Percentiles rank a stretch among this genome's conserved stretches.
phyloP scores from a whole-genome alignment of 2,797 vertebrate species.

The Bucorvus abyssinicus region DNA sequence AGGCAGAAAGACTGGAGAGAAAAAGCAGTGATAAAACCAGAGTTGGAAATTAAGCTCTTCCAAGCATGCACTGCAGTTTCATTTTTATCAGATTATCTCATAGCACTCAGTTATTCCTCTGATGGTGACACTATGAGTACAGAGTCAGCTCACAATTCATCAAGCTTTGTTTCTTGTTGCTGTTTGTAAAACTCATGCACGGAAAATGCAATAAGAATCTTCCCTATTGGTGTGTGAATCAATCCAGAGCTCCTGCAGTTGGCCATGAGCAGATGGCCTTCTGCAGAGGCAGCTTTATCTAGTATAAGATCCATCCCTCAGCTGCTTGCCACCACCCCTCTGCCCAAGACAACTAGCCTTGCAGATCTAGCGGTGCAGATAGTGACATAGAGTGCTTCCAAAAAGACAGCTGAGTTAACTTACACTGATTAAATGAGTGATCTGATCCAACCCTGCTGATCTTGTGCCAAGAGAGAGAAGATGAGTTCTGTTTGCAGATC shows the following conservation, averaged over 20 bases:
- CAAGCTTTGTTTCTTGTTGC: not conserved
- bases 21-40: not conserved
- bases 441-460: not conserved
- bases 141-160: not conserved
- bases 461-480: not conserved
- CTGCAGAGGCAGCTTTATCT: not conserved
- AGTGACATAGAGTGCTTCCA: fast-evolving
- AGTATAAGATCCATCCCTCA: not conserved
- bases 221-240: not conserved
- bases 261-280: not conserved
- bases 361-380: not conserved
- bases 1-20: not conserved
- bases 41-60: not conserved
- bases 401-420: not conserved
- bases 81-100: not conserved
- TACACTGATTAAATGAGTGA: not conserved
- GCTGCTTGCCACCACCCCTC: not conserved
- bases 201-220: not conserved
- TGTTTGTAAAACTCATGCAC: not conserved
- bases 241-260: not conserved
- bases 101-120: not conserved
- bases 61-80: not conserved
- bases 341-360: not conserved
- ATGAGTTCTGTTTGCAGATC: not conserved
- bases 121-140: not conserved